These are phyloP conservation scores for Ispidina lecontei DNA, from an alignment of 2,797 vertebrate genomes.

Conservation along the genomic window DNA sequence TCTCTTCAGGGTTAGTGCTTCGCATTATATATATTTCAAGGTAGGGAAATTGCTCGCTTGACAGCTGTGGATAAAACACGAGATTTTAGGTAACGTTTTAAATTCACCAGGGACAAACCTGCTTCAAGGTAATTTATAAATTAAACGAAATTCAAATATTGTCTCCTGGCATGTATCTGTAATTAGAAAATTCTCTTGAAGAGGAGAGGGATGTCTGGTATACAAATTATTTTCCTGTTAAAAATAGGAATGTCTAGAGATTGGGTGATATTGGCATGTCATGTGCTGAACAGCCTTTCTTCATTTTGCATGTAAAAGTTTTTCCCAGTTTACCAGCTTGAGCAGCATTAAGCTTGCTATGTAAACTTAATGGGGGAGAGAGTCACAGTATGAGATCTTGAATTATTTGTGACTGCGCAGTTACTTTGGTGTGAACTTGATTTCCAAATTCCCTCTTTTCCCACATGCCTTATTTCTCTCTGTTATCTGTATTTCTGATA, in stretches of 20 bases:
- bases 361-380: neutral
- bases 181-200: slow-evolving; percentile 59
- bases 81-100: slow-evolving; percentile 30
- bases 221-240: slow-evolving; percentile 12
- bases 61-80: slow-evolving; percentile 45
- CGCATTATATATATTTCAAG: neutral
- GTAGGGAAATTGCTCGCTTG: slow-evolving; percentile 17
- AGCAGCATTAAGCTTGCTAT: neutral
- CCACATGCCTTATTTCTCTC: neutral
- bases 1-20: slow-evolving; percentile 9
- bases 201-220: neutral
- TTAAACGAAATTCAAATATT: slow-evolving; percentile 56
- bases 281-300: neutral
- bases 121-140: slow-evolving; percentile 63
- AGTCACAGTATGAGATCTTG: neutral
- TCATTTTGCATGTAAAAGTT: neutral
- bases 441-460: neutral
- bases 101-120: slow-evolving; percentile 36
- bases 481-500: neutral
- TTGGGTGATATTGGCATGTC: neutral
- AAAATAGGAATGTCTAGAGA: neutral
- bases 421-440: neutral
- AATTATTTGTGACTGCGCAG: slow-evolving; percentile 15
- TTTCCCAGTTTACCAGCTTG: neutral
- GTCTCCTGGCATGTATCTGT: slow-evolving; percentile 40